A percentile compares a stretch with the other conserved stretches of the same genome.
Conservation (phyloP, 2,888 invertebrate genomes). For the Calliscelio sp. region DNA sequence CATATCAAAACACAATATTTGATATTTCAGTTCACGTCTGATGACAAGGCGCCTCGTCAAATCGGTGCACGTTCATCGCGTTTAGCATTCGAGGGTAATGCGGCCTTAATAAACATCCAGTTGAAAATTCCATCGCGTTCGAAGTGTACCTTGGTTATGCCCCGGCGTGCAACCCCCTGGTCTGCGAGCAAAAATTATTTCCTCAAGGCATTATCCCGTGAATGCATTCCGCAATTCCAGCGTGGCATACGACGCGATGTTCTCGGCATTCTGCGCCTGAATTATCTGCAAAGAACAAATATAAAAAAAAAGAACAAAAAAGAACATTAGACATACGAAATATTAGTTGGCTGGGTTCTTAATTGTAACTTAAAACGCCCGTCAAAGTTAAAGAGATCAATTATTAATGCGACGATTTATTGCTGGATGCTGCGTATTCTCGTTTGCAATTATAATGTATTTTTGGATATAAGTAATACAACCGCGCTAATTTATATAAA, state of each 20-base stretch:
- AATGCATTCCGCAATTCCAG: constrained; percentile 55
- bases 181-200: constrained; percentile 52
- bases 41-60: constrained; percentile 61
- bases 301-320: too few relatives aligned
- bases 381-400: neutral
- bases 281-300: constrained; percentile 61
- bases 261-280: constrained; percentile 42
- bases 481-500: constrained; percentile 41
- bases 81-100: constrained; percentile 66
- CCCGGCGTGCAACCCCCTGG: constrained; percentile 21
- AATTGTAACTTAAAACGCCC: neutral
- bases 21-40: constrained; percentile 64
- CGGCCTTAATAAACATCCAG: constrained; percentile 73
- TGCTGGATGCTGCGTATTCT: neutral
- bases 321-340: too few relatives aligned
- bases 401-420: constrained; percentile 19
- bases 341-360: too few relatives aligned
- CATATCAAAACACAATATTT: constrained; percentile 37
- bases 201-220: constrained; percentile 48
- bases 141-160: constrained; percentile 34
- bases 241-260: constrained; percentile 44
- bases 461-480: constrained; percentile 35
- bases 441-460: constrained; percentile 24
- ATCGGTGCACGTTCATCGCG: constrained; percentile 71
- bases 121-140: constrained; percentile 68